These are phyloP conservation scores for Gastracanthus pulcherrimus DNA, from an alignment of 2,888 invertebrate genomes.

Conservation along the genomic window DNA sequence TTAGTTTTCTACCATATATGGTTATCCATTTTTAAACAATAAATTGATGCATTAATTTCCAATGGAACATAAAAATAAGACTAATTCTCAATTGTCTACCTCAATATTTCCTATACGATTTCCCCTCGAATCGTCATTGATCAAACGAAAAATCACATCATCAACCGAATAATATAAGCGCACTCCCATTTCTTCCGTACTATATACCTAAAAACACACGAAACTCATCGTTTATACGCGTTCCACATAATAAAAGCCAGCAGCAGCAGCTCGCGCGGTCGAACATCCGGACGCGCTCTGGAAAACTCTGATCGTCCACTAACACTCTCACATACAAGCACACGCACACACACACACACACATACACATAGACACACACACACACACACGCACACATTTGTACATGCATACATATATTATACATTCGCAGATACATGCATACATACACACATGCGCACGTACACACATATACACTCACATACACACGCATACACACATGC, in stretches of 20 bases:
- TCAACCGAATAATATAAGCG: too few species aligned
- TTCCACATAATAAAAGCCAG: conserved; percentile 15
- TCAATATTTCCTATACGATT: too few species aligned
- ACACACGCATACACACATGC: neutral
- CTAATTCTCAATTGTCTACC: too few species aligned
- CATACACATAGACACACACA: neutral
- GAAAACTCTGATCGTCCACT: neutral
- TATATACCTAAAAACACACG: neutral
- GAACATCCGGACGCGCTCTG: conserved; percentile 9
- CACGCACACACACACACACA: neutral
- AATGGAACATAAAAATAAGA: too few species aligned
- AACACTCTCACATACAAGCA: neutral
- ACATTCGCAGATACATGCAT: neutral
- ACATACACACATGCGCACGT: too few species aligned
- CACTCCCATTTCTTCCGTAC: neutral
- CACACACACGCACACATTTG: neutral
- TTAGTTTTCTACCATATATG: too few species aligned
- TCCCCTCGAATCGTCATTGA: too few species aligned
- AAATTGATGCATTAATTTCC: too few species aligned
- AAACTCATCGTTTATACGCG: neutral
- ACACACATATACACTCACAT: too few species aligned
- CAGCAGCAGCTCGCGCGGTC: neutral
- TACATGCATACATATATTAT: neutral
- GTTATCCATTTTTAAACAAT: too few species aligned
- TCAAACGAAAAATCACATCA: too few species aligned